These are phyloP conservation scores for Limnephilus auricula DNA, from an alignment of 2,888 invertebrate genomes.

Conservation along the genomic window DNA sequence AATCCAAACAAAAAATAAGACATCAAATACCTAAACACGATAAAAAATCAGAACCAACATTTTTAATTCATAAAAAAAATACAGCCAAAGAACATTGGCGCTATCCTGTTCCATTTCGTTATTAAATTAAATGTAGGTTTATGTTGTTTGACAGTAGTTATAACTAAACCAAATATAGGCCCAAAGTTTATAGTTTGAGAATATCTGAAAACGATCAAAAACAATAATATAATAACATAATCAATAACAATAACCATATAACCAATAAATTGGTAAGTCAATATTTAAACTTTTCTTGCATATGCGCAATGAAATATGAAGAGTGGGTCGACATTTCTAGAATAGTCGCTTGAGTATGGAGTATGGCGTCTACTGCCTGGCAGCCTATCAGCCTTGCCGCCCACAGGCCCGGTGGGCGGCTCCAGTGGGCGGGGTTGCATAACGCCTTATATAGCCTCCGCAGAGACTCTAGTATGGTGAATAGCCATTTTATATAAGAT, in stretches of 20 bases:
- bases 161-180: too few relatives aligned
- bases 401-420: conserved; percentile 26
- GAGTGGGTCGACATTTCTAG: conserved; percentile 7
- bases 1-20: too few relatives aligned
- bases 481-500: not conserved
- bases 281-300: not conserved
- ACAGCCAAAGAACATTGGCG: too few relatives aligned
- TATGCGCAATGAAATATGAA: not conserved
- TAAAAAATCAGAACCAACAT: too few relatives aligned
- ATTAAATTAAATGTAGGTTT: too few relatives aligned
- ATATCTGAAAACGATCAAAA: not conserved
- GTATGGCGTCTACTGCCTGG: not conserved
- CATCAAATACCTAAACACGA: too few relatives aligned
- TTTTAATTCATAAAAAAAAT: too few relatives aligned
- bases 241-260: too few relatives aligned
- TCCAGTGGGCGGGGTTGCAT: conserved; percentile 24
- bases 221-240: not conserved
- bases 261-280: not conserved
- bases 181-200: not conserved
- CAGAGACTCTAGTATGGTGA: not conserved
- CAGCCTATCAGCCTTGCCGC: conserved; percentile 33
- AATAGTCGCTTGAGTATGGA: not conserved
- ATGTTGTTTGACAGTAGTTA: too few relatives aligned
- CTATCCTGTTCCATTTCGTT: too few relatives aligned
- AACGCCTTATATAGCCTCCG: not conserved